Base-by-base conservation (phyloP, 2,888 invertebrate genomes). In the Lingula anatina region DNA sequence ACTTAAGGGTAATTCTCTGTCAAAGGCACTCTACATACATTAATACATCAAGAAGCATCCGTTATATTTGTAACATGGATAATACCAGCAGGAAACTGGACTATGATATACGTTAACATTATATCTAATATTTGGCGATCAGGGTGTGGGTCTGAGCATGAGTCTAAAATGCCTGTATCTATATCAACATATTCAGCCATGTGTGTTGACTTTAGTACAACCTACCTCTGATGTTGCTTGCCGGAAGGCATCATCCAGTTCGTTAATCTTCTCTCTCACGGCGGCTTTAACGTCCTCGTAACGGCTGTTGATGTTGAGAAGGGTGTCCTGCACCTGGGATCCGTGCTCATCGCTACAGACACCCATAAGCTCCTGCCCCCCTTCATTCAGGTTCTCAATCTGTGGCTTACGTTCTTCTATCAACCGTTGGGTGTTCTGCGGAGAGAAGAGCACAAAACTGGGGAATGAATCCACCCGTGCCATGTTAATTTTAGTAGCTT, bases 361-460 rank as follows among this genome's bases (percentile, higher is more conserved):
- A 46, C 74, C 73, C 65, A 74, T 73, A 41, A 76, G 57, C 53
- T 76, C 76, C 25, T 70, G 59, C 4, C 74, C 74, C 2, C 74
- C 73, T 21, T 64, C 64, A 46, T 68, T 66, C 26, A 75, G 62
- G 51, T 75, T 75, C 41, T 75, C 73, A 23, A 76, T 65, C 50
- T 73, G 69, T 25, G 74, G 73, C 52, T 75, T 74, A 55, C 72
- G 69, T 56, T 76, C 76, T 21, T 73, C 73, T 7, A 76, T 69
- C 28, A 70, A 66, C 47, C 73, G 70, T 48, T 72, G 70, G 4
- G 70, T 66, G 2, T 62, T 60, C 75, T 75, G 58, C 2, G 51
- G 38, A 43, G 7, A 40, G 28, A 5, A 25, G 37, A 24, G 27
- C 5, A 15, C 21, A 44, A 12, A n/a, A 38, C 7, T 27, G 9